Conservation (phyloP, 1,140 invertebrate species). For the Mizuhopecten yessoensis region DNA sequence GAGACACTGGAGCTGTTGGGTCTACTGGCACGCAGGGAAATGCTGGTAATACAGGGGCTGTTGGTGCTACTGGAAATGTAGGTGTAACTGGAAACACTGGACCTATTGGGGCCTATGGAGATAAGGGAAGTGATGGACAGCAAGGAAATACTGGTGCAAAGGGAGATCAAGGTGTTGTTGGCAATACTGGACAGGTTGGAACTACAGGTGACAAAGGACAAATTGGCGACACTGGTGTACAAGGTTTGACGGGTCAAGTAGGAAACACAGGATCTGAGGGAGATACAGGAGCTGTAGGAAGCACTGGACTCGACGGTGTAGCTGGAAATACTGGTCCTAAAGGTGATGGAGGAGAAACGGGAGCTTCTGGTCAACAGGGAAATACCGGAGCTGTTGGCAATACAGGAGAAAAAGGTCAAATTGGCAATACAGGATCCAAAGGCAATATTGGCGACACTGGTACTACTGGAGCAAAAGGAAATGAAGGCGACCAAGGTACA, state of each 20-base stretch:
- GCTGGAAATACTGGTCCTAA: slow-evolving; percentile 24
- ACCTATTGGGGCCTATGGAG: not conserved
- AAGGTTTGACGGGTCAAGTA: not conserved
- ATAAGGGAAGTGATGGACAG: slow-evolving; percentile 38
- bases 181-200: slow-evolving; percentile 46
- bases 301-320: not conserved
- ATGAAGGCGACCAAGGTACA: not conserved
- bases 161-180: slow-evolving; percentile 32
- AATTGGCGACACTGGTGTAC: not conserved
- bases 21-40: not conserved
- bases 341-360: slow-evolving; percentile 44
- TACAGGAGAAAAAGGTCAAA: not conserved
- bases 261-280: not conserved
- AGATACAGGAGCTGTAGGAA: not conserved
- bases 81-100: slow-evolving; percentile 6
- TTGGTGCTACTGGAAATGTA: slow-evolving; percentile 2
- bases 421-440: not conserved
- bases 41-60: not conserved
- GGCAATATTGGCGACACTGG: slow-evolving; percentile 42
- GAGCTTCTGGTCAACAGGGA: slow-evolving; percentile 46
- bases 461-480: not conserved
- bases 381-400: not conserved
- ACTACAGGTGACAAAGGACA: slow-evolving; percentile 11
- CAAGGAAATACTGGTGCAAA: slow-evolving; percentile 45
- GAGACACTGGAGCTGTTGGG: not conserved